Evolutionary conservation across 2,888 invertebrate species (phyloP).

Genomic region (Romanomermis culicivorax): DNA sequence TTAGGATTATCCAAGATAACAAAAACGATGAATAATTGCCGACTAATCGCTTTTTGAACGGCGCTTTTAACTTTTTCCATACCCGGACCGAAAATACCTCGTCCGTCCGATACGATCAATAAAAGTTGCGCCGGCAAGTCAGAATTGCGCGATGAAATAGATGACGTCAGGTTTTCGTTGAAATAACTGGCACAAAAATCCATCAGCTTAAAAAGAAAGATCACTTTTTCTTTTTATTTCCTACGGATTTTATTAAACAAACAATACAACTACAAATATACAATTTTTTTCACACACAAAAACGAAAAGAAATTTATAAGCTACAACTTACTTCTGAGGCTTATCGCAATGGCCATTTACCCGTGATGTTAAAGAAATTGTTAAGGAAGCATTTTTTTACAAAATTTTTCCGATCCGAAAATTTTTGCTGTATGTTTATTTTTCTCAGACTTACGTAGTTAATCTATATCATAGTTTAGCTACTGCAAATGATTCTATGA

Average conservation of each 20-base stretch:
- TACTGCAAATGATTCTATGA: no score
- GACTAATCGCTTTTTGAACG: slow-evolving; percentile 53
- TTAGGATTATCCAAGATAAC: slow-evolving; percentile 81
- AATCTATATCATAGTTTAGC: no score
- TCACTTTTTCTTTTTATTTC: background rate
- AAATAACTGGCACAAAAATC: slow-evolving; percentile 7
- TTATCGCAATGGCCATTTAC: no score
- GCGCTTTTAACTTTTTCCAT: slow-evolving; percentile 51
- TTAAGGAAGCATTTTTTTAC: no score
- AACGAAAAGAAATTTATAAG: no score
- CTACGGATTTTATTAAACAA: slow-evolving; percentile 11
- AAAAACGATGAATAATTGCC: slow-evolving; percentile 75
- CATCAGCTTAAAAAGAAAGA: slow-evolving; percentile 9
- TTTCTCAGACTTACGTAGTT: no score
- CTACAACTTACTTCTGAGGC: no score
- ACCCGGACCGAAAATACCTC: slow-evolving; percentile 68
- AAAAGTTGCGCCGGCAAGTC: slow-evolving; percentile 48
- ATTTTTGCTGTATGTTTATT: no score
- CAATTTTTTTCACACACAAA: no score
- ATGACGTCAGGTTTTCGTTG: background rate
- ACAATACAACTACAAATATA: no score
- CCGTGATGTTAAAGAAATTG: no score
- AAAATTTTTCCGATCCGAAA: no score
- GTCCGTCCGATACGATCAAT: slow-evolving; percentile 78
- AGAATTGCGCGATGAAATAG: background rate